These are phyloP conservation scores for Solen grandis DNA, from an alignment of 1,140 invertebrate species.

Conservation along the genomic window DNA sequence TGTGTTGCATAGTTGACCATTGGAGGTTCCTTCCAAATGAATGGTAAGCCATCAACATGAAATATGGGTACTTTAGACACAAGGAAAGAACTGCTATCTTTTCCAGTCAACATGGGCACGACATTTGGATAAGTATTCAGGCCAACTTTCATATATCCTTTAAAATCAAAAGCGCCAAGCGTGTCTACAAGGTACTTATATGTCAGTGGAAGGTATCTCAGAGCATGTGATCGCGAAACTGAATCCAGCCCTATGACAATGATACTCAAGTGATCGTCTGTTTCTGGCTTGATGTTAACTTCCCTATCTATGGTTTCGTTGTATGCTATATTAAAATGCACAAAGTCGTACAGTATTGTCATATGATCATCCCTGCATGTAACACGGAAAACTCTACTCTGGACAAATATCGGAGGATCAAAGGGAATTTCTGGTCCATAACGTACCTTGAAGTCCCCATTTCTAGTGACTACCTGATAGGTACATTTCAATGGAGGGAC, in stretches of 20 bases:
- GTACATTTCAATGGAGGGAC: slow-evolving; percentile 36
- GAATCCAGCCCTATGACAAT: slow-evolving; percentile 60
- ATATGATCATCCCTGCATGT: background rate
- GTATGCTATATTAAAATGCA: slow-evolving; percentile 26
- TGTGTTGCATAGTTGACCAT: slow-evolving; percentile 88
- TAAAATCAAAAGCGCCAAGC: slow-evolving; percentile 86
- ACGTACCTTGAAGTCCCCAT: slow-evolving; percentile 2
- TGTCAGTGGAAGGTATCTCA: slow-evolving; percentile 58
- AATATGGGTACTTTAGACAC: background rate
- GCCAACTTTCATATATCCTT: slow-evolving; percentile 91
- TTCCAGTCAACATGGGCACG: slow-evolving; percentile 87
- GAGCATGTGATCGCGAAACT: slow-evolving; percentile 51
- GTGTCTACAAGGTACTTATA: slow-evolving; percentile 71
- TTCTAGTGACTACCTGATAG: slow-evolving; percentile 4
- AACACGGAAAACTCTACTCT: slow-evolving; percentile 17
- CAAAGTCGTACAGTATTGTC: slow-evolving; percentile 30
- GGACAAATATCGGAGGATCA: slow-evolving; percentile 28
- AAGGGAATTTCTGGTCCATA: background rate
- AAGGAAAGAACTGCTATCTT: slow-evolving; percentile 1
- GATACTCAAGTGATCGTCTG: slow-evolving; percentile 24
- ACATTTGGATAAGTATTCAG: slow-evolving; percentile 93
- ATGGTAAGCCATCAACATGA: slow-evolving; percentile 48
- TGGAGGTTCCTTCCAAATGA: slow-evolving; percentile 79
- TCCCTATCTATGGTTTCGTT: background rate
- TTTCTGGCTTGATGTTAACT: slow-evolving; percentile 10